Base-by-base conservation (phyloP, 2,797 vertebrate genomes). In the Neosilurus hyrtlii region DNA sequence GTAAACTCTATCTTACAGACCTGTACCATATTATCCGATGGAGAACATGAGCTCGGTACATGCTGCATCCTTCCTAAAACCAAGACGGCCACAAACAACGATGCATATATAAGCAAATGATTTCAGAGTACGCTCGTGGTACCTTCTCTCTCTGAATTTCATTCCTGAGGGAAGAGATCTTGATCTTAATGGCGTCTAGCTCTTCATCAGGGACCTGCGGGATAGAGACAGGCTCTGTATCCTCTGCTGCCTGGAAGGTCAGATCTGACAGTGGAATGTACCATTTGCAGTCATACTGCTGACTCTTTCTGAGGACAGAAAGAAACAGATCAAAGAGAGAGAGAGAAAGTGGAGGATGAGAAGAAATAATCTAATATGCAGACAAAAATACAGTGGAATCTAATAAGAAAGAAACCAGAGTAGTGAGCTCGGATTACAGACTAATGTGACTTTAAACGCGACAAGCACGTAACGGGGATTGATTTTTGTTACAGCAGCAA, bases 251-350 rank as follows among this genome's bases (percentile, higher is more conserved):
- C 91, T 99, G 97, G 93, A 99, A 98, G 88, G 94, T 97, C 89
- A 99, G 95, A 88, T 99, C 97, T 2, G 94, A 94, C 88, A 99
- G 94, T 0, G 98, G 97, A 89, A 98, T 95, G 94, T 99, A 98
- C 97, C 98, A 99, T 86, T 99, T 99, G 79, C 96, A 97, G 93
- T 99, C 98, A 2, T 99, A 99, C 56, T 99, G 97, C 84, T 99
- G 98, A 90, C 94, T 96, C 93, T 99, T 99, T 70, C 97, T 99
- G 91, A 75, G 0, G 79, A 54, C 49, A 59, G 18, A 72, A 30
- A 26, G 61, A 63, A 30, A 65, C 43, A 65, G 49, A 14, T 62
- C 26, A 71, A 54, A 71, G 10, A 43, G 6, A 54, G 35, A 83
- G 66, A 37, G 26, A 85, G 35, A 72, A 30, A 79, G 12, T 4